Evolutionary conservation across 2,888 invertebrate species (phyloP), one percentile per base, ranked within the genome.

Genomic region (Hyalella azteca): DNA sequence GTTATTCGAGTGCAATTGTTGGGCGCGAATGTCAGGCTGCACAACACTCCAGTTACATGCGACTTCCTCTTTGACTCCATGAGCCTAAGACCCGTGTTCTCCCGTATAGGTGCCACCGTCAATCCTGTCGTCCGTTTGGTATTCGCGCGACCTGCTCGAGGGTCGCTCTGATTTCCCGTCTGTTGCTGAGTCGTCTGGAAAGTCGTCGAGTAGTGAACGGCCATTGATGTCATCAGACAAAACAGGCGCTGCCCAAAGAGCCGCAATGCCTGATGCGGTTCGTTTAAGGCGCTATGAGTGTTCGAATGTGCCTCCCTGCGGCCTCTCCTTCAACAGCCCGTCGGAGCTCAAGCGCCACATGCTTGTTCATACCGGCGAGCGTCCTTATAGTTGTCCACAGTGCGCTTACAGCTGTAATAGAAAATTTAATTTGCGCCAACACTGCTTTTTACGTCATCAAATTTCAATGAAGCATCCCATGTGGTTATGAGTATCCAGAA

Each of bases 351-450:
- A 36, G 39, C 66, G 66, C 7, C 66, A 66, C 66, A 66, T 66
- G 36, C 66, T 66, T 36, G 79, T 80, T 22, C 82, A 82, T 39
- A 80, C 80, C 9, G 80, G 80, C 13, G 82, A 82, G 40, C 78
- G 77, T 45, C 82, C 82, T 13, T 81, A 79, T 45, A 36, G 40
- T 15, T 82, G 82, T 36, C 79, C 80, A 2, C 80, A 82, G 39
- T 82, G 82, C 73, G 49, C 78, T 11, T 82, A 80, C 66, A 66
- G 78, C 29, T 59, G 80, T 15, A 77, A 66, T 36, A 32, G 66
- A 19, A 66, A 66, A 29, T 66, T 66, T 19, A 66, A 66, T 19
- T 36, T 66, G 36, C 32, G 66, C 36, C 66, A 66, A 39, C 66
- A 66, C 36, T 66, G 66, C 19, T 36, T 36, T 13, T 36, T 66